Evolutionary conservation across 2,888 invertebrate genomes (phyloP).

Genomic region (Aproaerema taeniolella): DNA sequence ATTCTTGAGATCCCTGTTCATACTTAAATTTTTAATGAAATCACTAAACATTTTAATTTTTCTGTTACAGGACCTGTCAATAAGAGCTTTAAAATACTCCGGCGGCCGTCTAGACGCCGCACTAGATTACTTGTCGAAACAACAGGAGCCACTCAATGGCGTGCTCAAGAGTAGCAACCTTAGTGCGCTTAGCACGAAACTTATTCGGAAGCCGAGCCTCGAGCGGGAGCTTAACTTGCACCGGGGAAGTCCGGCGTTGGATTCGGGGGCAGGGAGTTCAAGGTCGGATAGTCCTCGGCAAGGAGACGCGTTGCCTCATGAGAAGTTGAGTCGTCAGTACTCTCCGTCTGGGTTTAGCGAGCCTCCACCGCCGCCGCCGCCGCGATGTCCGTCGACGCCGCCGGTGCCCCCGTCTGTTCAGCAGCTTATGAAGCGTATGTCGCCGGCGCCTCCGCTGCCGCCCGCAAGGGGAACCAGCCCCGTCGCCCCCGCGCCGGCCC

Average conservation of each 20-base stretch:
- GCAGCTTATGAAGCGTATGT: conserved; percentile 79
- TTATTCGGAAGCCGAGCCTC: conserved; percentile 91
- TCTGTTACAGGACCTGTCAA: conserved; percentile 79
- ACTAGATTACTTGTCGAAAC: conserved; percentile 81
- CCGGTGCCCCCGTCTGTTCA: conserved; percentile 81
- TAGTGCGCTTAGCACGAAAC: conserved; percentile 81
- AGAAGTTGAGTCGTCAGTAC: conserved; percentile 81
- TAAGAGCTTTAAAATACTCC: conserved; percentile 82
- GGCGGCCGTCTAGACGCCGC: conserved; percentile 85
- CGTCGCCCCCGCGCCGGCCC: conserved; percentile 77
- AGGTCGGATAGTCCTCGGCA: conserved; percentile 92
- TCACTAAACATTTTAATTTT: background rate
- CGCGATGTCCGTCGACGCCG: conserved; percentile 83
- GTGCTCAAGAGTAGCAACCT: conserved; percentile 74
- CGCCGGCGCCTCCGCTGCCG: conserved; percentile 79
- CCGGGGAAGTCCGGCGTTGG: conserved; percentile 90
- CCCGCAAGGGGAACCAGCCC: conserved; percentile 86
- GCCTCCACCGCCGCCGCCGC: conserved; percentile 86
- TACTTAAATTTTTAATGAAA: background rate
- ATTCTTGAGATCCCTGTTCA: too few relatives aligned
- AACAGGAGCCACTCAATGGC: conserved; percentile 76
- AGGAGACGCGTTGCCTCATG: conserved; percentile 80
- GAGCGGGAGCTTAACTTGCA: conserved; percentile 88
- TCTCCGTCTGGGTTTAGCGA: conserved; percentile 80
- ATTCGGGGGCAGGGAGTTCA: conserved; percentile 92